phyloP scores from a whole-genome alignment of 2,113 vertebrate species.

The Mola mola region DNA sequence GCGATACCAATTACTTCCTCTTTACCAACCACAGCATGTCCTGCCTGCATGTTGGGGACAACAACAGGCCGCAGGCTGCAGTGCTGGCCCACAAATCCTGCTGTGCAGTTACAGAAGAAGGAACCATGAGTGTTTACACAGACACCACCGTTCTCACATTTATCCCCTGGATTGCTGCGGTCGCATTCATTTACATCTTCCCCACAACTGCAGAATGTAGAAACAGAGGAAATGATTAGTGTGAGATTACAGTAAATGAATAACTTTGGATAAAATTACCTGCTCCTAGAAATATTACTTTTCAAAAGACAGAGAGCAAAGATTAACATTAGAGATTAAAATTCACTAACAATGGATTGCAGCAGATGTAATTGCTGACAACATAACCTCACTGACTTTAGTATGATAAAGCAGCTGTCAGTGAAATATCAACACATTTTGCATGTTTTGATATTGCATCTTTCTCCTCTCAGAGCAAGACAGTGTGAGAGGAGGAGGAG shows the following conservation, averaged over 20 bases:
- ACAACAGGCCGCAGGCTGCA: conserved; percentile 91
- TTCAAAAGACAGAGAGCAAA: neutral
- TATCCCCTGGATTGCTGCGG: conserved; percentile 79
- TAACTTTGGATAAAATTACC: neutral
- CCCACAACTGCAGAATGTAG: conserved; percentile 85
- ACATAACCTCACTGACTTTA: neutral
- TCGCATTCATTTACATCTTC: conserved; percentile 95
- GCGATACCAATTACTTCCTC: conserved; percentile 96
- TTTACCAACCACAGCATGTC: conserved; percentile 92
- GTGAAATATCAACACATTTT: neutral
- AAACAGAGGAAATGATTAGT: conserved; percentile 7
- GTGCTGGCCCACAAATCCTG: conserved; percentile 90
- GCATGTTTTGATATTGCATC: no score
- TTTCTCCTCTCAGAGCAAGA: no score
- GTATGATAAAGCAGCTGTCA: neutral
- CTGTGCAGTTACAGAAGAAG: conserved; percentile 95
- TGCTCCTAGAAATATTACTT: neutral
- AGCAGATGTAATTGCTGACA: conserved; percentile 5
- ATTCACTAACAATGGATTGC: neutral
- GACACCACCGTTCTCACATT: conserved; percentile 92
- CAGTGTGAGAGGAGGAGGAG: no score
- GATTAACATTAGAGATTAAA: neutral
- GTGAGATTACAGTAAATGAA: neutral
- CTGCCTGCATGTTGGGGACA: conserved; percentile 96
- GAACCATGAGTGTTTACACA: conserved; percentile 95